Percentiles rank a stretch among this genome's conserved stretches.
phyloP scores from a whole-genome alignment of 2,797 vertebrate species.

The Argyrosomus regius region DNA sequence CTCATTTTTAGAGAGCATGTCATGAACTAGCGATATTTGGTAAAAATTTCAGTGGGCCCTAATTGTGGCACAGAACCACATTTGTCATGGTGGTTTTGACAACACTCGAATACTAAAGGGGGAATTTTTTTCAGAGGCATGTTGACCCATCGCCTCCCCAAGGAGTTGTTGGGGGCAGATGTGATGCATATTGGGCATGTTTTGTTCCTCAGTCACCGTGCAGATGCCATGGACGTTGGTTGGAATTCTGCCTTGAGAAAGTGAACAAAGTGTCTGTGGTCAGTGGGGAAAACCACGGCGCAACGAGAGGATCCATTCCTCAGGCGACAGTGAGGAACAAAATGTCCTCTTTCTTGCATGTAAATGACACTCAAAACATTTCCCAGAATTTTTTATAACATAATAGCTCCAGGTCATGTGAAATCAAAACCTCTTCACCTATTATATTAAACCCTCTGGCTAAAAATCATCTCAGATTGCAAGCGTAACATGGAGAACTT shows the following conservation, averaged over 20 bases:
- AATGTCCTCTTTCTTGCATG: conserved; percentile 56
- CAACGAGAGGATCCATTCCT: conserved; percentile 65
- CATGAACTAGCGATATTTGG: conserved; percentile 46
- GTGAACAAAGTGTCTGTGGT: conserved; percentile 78
- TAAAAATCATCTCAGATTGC: background rate
- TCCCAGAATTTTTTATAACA: conserved; percentile 51
- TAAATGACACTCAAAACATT: conserved; percentile 57
- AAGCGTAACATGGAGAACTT: background rate
- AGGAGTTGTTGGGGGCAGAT: conserved; percentile 66
- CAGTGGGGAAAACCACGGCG: conserved; percentile 42
- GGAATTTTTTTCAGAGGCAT: conserved; percentile 57
- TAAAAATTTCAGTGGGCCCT: conserved; percentile 51
- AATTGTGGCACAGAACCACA: conserved; percentile 66
- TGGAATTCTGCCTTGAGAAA: conserved; percentile 73
- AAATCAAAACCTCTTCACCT: conserved; percentile 43
- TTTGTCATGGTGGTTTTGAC: conserved; percentile 75
- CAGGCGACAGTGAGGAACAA: conserved; percentile 56
- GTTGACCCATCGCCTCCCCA: conserved; percentile 48
- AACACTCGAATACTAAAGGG: conserved; percentile 49
- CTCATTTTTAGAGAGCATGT: conserved; percentile 44
- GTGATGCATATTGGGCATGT: conserved; percentile 70
- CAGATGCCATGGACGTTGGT: conserved; percentile 44
- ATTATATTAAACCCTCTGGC: conserved; percentile 21
- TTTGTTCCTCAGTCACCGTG: conserved; percentile 60
- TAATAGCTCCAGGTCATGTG: conserved; percentile 35